Evolutionary conservation across 2,113 vertebrate genomes (phyloP), one percentile per base, ranked within the genome.

Genomic region (Oplegnathus fasciatus): DNA sequence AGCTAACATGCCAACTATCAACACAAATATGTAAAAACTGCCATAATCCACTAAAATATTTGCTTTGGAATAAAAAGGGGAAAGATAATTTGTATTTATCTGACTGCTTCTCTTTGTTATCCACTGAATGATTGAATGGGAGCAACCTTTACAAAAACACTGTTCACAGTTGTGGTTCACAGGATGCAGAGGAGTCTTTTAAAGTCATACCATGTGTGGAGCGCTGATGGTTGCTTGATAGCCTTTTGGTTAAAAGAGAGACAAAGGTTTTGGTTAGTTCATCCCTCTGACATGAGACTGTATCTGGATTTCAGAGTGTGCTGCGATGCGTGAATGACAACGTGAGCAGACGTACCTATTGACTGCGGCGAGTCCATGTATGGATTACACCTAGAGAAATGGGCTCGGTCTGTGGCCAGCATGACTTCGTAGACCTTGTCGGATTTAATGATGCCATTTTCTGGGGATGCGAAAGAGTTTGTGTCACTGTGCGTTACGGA

Each of bases 331-430:
- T 28, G 22, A 73, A 32, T 6, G 6, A n/a, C 6, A 0, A 2
- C 2, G 4, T 4, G 55, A 48, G 42, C 44, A 40, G 94, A 76
- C 96, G 85, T 96, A 99, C 98, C 98, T 98, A 99, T 99, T 91
- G 98, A 98, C 92, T 99, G 98, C 9, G 98, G 98, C 64, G 98
- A 99, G 94, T 99, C 98, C 98, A 99, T 99, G 72, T 99, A 99
- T 20, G 98, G 98, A 85, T 99, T 99, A 94, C 97, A 98, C 91
- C 97, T 97, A 85, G 98, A 98, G 96, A 98, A 99, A 76, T 99
- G 97, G 55, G 95, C 95, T 66, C 98, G 97, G 92, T 99, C 98
- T 87, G 98, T 99, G 86, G 96, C 95, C 94, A 99, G 93, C 98
- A 99, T 99, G 89, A 99, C 98, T 96, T 99, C 97, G 89, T 97